phyloP scores from a whole-genome alignment of 2,113 vertebrate genomes.

The Romanogobio albipinnatus region DNA sequence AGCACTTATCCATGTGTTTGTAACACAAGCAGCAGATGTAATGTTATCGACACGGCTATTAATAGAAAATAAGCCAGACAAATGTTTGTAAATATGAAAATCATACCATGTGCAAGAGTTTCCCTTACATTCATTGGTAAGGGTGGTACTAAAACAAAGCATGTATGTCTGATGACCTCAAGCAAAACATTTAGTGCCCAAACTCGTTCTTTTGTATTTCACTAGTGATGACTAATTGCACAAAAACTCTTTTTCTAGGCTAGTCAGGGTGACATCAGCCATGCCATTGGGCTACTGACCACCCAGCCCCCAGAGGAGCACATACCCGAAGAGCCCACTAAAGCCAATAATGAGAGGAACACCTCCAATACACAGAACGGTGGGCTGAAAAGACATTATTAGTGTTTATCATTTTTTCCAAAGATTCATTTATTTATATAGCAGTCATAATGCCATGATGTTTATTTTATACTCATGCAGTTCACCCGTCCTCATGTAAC shows the following conservation, averaged over 20 bases:
- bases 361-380: conserved; percentile 24
- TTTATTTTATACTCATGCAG: conserved; percentile 5
- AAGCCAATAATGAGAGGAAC: conserved; percentile 33
- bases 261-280: conserved; percentile 88
- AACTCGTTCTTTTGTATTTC: not conserved
- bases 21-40: conserved; percentile 25
- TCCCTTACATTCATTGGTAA: not conserved
- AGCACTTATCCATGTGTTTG: not conserved
- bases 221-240: not conserved
- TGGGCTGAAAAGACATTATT: conserved; percentile 10
- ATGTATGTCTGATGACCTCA: not conserved
- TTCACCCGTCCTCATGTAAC: not conserved
- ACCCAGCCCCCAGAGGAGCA: conserved; percentile 61
- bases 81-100: conserved; percentile 44
- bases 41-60: conserved; percentile 24
- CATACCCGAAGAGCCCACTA: conserved; percentile 20
- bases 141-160: not conserved
- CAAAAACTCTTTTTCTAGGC: conserved; percentile 70
- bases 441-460: not conserved
- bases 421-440: not conserved
- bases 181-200: not conserved
- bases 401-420: not conserved
- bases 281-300: conserved; percentile 85
- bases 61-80: conserved; percentile 22
- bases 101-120: conserved; percentile 2